Evolutionary conservation across 2,797 vertebrate genomes (phyloP), one percentile per base, ranked within the genome.

Genomic region (Danio aesculapii): DNA sequence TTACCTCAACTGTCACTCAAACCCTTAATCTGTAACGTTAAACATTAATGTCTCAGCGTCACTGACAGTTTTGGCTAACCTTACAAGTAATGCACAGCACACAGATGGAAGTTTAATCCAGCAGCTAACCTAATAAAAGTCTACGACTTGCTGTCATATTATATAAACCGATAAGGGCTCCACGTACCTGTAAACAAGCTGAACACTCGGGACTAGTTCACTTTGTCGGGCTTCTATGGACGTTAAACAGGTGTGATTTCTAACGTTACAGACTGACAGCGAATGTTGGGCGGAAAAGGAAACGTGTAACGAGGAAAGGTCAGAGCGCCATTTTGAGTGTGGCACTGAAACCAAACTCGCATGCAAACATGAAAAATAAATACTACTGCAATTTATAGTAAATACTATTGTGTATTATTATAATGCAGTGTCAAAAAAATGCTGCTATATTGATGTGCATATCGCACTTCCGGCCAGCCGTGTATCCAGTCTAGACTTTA

Each of bases 241-340:
- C 52, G 50, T 8, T 17, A 21, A 6, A 59, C 43, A 59, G 55
- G 55, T 59, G 53, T 4, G 7, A 21, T 16, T 19, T 73, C 30
- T 30, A 30, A 1, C 3, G 30, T 58, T 14, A 17, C 55, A 19
- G 5, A 6, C 14, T 73, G 55, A 47, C 70, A 46, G 70, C 17
- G 70, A n/a, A 9, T 21, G 43, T 4, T 58, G 9, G 0, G 5
- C 43, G 70, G 55, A 59, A 17, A 4, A 10, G 8, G 43, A 73
- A 16, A 11, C 2, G 39, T 8, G 55, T 14, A n/a, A 16, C n/a
- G 55, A 6, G 30, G 43, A 59, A 3, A 19, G 55, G 10, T 6
- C 17, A 16, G 12, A 5, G 8, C 70, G 43, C 70, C 70, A 73
- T 73, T 47, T 46, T 73, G 70, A 30, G 17, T 73, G 70, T 59